A percentile compares a stretch with the other conserved stretches of the same genome.
These are phyloP conservation scores for Oenanthe melanoleuca DNA, from an alignment of 2,113 vertebrate genomes.

Conservation along the genomic window DNA sequence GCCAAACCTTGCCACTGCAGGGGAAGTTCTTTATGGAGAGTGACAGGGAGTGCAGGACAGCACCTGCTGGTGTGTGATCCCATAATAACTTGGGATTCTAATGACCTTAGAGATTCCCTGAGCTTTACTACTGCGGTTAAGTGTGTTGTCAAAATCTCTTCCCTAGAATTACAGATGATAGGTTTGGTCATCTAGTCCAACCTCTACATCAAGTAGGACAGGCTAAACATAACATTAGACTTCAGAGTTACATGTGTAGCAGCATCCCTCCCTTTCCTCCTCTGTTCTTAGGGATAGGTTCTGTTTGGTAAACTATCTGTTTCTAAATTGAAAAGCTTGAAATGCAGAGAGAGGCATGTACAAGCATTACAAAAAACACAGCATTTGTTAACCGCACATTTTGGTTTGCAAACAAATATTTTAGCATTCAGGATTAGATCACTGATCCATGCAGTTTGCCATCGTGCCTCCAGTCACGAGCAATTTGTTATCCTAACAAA, in stretches of 20 bases:
- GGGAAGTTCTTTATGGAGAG: background rate
- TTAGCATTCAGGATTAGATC: background rate
- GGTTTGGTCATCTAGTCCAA: conserved; percentile 50
- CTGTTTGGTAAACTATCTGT: conserved; percentile 36
- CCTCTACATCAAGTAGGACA: conserved; percentile 52
- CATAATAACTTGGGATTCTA: background rate
- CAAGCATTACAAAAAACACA: background rate
- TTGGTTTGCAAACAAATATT: conserved; percentile 19
- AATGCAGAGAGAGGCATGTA: background rate
- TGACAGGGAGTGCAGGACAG: background rate
- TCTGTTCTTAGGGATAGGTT: background rate
- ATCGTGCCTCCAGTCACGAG: background rate
- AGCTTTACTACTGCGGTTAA: conserved; percentile 24
- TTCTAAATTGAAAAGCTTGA: conserved; percentile 26
- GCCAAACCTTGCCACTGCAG: background rate
- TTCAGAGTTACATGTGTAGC: conserved; percentile 50
- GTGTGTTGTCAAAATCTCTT: conserved; percentile 41
- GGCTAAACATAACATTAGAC: conserved; percentile 58
- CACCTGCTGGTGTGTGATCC: background rate
- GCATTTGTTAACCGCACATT: background rate
- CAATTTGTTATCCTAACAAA: conserved; percentile 12
- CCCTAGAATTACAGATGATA: conserved; percentile 63
- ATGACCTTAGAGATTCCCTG: background rate
- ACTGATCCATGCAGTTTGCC: background rate
- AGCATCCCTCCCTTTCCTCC: conserved; percentile 36